Evolutionary conservation across 1,140 invertebrate species (phyloP), one percentile per base, ranked within the genome.

Genomic region (Pseudomyrmex flavicornis): DNA sequence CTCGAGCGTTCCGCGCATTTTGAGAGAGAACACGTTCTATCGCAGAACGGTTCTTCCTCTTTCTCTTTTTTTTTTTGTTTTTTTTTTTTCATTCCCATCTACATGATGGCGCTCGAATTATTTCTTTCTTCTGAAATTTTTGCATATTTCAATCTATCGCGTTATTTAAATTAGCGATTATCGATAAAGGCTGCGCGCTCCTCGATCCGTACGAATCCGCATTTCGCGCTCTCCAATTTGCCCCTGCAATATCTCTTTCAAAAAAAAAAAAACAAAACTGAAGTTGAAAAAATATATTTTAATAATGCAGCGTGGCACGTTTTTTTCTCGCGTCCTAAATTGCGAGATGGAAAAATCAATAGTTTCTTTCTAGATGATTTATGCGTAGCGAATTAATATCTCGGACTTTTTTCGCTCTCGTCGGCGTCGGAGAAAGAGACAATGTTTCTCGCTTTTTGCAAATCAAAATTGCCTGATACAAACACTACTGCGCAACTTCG

Each of bases 81-180:
- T 46, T n/a, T 22, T 26, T 54, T 70, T 72, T 80, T 61, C 65
- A 79, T 80, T 59, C 22, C 54, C 20, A 72, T 80, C 76, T 79
- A 59, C 52, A 69, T 58, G 35, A 70, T 48, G 65, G 52, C 46
- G 66, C 44, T 15, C 12, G 66, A 80, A 59, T 50, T 72, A 20
- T 70, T 72, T 70, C 65, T 58, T 69, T 59, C 69, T 72, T 80
- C 70, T 26, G 54, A 59, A 79, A 80, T 72, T 80, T 80, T 59
- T 80, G 76, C 76, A 80, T 80, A 80, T 72, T 80, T 72, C 65
- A 48, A 59, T 10, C 76, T 68, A 46, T 59, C 54, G 44, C 68
- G 52, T 80, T 72, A 80, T 80, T 80, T 80, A 80, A 80, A 80
- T 80, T 80, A 72, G 76, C 76, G 76, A 80, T 80, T 72, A 80